These are phyloP conservation scores for Horisme vitalbata DNA, from an alignment of 2,888 invertebrate species.

Conservation along the genomic window DNA sequence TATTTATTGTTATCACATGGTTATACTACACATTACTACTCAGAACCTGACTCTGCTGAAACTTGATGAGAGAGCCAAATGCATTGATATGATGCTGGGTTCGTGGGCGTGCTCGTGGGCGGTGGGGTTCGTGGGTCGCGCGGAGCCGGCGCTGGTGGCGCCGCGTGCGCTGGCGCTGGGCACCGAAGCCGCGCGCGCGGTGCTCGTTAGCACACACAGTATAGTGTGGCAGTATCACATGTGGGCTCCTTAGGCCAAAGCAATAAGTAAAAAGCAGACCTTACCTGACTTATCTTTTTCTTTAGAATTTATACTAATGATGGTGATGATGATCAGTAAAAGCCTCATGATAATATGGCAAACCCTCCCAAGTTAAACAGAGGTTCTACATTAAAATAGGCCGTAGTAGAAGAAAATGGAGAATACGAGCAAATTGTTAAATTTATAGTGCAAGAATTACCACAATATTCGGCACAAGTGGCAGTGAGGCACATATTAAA, in stretches of 20 bases:
- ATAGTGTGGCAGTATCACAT: no score
- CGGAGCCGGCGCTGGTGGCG: constrained; percentile 75
- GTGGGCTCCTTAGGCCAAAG: no score
- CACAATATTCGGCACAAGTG: constrained; percentile 11
- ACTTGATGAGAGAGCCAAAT: constrained; percentile 90
- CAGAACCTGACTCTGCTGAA: constrained; percentile 92
- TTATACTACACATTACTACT: constrained; percentile 93
- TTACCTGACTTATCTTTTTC: no score
- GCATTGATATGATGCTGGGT: constrained; percentile 91
- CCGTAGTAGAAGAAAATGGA: no score
- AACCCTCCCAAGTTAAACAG: no score
- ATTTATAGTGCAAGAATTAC: constrained; percentile 14
- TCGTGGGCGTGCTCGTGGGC: constrained; percentile 79
- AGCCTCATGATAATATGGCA: no score
- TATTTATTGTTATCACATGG: no score
- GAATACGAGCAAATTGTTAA: not conserved
- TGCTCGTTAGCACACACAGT: no score
- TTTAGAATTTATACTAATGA: no score
- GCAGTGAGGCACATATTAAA: constrained; percentile 16
- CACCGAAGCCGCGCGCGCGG: constrained; percentile 68
- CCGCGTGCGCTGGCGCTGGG: constrained; percentile 73
- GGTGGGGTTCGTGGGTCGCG: constrained; percentile 75
- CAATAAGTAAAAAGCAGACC: no score
- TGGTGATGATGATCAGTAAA: no score
- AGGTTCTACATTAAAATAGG: no score